Evolutionary conservation across 2,113 vertebrate genomes (phyloP), one percentile per base, ranked within the genome.

Genomic region (Sebastes schlegelii): DNA sequence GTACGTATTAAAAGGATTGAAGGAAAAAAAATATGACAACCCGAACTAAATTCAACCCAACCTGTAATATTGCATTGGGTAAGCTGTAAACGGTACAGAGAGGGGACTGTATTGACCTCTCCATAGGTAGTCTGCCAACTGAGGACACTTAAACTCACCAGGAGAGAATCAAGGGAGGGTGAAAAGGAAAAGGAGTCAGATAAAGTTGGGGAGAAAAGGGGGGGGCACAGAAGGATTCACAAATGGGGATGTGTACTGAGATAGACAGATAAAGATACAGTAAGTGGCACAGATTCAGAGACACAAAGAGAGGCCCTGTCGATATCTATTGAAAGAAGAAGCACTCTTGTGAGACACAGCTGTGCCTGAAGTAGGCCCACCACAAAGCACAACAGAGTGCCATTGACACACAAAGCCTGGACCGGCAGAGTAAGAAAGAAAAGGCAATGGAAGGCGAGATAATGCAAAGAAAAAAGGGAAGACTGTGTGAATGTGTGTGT

Each of bases 401-500:
- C 85, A 83, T 74, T 80, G 79, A 91, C 83, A 85, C 80, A 82
- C 4, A 51, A 71, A 88, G 77, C 52, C 60, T 60, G 70, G 78
- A 88, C 83, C 90, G 89, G 82, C 89, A 86, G 68, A 64, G 75
- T 55, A 19, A 74, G 73, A 91, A 87, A 86, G 82, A 79, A 66
- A 86, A 83, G 75, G 85, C 74, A 86, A 64, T 72, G 66, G 86
- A 82, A 82, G 79, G 79, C 65, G 84, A 86, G 79, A 88, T 84
- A 75, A 80, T 81, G 79, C 70, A 75, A 60, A 81, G 75, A 77
- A 72, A 77, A 66, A 67, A 49, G 21, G 78, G 16, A 74, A 34
- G 79, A 67, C 34, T 34, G 45, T 62, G 60, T 76, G 73, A 79
- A 69, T 76, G 63, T 23, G n/a, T 10, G 46, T 17, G 46, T 11